Percentiles rank a stretch among this genome's conserved stretches.
phyloP scores from a whole-genome alignment of 2,113 vertebrate genomes.

The Cranoglanis bouderius region DNA sequence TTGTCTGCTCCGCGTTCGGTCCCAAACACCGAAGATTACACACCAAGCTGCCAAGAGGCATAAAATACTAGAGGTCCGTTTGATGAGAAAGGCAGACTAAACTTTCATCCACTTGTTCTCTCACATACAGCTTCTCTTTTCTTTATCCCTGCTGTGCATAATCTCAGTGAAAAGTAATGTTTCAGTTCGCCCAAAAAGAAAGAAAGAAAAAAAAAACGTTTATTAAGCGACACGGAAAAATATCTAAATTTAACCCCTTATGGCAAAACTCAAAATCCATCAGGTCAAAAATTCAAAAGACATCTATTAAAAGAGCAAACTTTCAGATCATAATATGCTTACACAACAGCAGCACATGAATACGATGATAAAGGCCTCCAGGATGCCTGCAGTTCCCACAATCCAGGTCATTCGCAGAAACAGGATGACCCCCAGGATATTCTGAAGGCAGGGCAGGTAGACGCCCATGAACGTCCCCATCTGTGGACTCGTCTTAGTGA shows the following conservation, averaged over 20 bases:
- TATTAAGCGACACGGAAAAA: conserved; percentile 4
- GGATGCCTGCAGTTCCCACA: conserved; percentile 89
- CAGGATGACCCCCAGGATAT: conserved; percentile 95
- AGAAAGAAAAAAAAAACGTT: background rate
- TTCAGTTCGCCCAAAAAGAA: background rate
- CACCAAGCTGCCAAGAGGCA: conserved; percentile 55
- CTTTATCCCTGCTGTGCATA: background rate
- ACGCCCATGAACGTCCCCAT: conserved; percentile 98
- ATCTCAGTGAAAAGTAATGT: background rate
- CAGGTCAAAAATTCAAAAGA: background rate
- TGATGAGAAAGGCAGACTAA: conserved; percentile 57
- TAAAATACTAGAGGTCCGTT: conserved; percentile 39
- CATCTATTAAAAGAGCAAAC: background rate
- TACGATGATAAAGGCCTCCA: conserved; percentile 90
- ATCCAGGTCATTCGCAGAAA: conserved; percentile 96
- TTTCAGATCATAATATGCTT: conserved; percentile 62
- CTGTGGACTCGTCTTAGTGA: conserved; percentile 76
- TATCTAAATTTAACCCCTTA: background rate
- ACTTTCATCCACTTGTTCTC: conserved; percentile 55
- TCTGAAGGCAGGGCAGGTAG: conserved; percentile 96
- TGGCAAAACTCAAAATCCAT: background rate
- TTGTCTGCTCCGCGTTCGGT: conserved; percentile 35
- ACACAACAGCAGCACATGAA: conserved; percentile 91
- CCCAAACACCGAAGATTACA: conserved; percentile 60
- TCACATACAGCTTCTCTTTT: conserved; percentile 20